Evolutionary conservation across 2,888 invertebrate species (phyloP), one percentile per base, ranked within the genome.

Genomic region (Pelosia muscerda): DNA sequence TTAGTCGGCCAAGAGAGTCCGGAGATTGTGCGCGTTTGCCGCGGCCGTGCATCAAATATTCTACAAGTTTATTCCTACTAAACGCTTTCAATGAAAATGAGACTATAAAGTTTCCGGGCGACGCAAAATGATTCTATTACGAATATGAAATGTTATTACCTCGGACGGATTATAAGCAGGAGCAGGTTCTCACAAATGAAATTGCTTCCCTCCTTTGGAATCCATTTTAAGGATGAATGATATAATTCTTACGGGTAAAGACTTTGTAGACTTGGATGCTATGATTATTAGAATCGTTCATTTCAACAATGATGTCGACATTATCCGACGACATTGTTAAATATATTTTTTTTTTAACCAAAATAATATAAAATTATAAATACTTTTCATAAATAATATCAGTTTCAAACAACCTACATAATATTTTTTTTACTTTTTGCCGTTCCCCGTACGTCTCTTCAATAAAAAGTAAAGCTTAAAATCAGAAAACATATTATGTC

Each of bases 141-240:
- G 94, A 95, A 94, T 94, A 94, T 95, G 95, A 94, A 95, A 95
- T 93, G 94, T 92, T 95, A 95, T 94, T 95, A 94, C 93, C 90
- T 92, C 87, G 93, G 93, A 94, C 92, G 94, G 93, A 95, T 94
- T 95, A 95, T 94, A 94, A 94, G 94, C 89, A 93, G 92, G 81
- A 94, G 92, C 93, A 93, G 94, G 94, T 94, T 93, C 90, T 92
- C 89, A 91, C 93, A 94, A 94, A 94, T 93, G 94, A 95, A 94
- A 94, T 94, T 94, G 93, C 94, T 94, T 92, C 90, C 90, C 92
- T 93, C 88, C 92, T 93, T 93, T 89, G 93, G 93, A 93, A 95
- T 94, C 93, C 93, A 94, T 94, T 95, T 93, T 92, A 92, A 91
- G 92, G 92, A 93, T 93, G 91, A 94, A 93, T 90, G 91, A 88